Evolutionary conservation across 1,140 invertebrate species (phyloP).

Genomic region (Mylabris phalerata): DNA sequence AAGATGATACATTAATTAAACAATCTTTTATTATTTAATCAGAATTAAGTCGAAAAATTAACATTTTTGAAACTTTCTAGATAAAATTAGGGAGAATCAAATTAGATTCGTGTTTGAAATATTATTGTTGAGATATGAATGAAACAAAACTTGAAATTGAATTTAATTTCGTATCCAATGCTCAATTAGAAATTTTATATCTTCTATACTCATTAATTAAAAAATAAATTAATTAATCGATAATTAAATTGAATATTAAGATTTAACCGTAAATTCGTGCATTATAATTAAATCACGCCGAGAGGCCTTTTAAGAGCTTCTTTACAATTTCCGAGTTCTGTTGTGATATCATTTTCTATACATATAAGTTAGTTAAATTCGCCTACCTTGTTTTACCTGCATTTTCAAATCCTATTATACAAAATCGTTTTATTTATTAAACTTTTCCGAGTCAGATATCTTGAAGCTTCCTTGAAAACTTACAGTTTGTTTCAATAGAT

Average conservation of each 20-base stretch:
- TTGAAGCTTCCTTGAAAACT: slow-evolving; percentile 5
- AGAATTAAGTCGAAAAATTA: slow-evolving; percentile 13
- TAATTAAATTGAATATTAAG: no score
- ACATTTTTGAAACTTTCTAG: slow-evolving; percentile 22
- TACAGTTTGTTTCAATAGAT: slow-evolving; percentile 9
- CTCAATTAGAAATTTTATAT: no score
- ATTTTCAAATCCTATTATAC: slow-evolving; percentile 18
- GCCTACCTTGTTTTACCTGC: slow-evolving; percentile 3
- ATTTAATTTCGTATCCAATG: no score
- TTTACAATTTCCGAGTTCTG: slow-evolving; percentile 9
- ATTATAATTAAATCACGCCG: background rate
- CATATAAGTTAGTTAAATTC: slow-evolving; percentile 14
- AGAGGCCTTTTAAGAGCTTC: slow-evolving; percentile 7
- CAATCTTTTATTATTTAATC: slow-evolving; percentile 12
- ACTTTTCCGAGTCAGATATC: slow-evolving; percentile 11
- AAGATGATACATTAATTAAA: slow-evolving; percentile 11
- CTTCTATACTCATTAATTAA: no score
- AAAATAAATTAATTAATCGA: no score
- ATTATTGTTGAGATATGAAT: no score
- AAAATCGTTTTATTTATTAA: slow-evolving; percentile 16
- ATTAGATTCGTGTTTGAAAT: slow-evolving; percentile 19
- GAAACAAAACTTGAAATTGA: no score
- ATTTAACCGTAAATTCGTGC: no score
- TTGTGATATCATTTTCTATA: slow-evolving; percentile 9
- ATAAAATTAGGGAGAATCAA: slow-evolving; percentile 29